Base-by-base conservation (phyloP, 2,888 invertebrate genomes). In the Gymnocheta viridis region DNA sequence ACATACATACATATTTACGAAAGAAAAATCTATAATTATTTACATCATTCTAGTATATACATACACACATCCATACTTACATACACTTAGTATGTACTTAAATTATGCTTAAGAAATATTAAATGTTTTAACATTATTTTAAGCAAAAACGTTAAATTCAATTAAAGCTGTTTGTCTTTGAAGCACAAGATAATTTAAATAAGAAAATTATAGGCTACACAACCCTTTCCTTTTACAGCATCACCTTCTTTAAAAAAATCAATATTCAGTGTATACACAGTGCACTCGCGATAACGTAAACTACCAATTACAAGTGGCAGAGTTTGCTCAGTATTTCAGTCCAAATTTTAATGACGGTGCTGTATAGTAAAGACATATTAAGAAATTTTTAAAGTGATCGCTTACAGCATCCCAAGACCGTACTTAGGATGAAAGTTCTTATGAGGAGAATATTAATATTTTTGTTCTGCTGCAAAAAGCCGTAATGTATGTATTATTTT, bases 151-250 rank as follows among this genome's bases (percentile, higher is more conserved):
- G 19, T 62, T 47, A 38, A 41, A 69, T 49, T 17, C 51, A 44
- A 78, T 51, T n/a, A 62, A 62, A 69, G 54, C 62, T 62, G 35
- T 62, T 69, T 81, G 69, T 81, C 74, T 69, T 47, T 54, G n/a
- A 67, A 81, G 72, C 72, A 81, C 73, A 74, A 74, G 14, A 60
- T 73, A 38, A 60, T 67, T 73, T 41, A 38, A 41, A 24, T 67
- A 60, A 41, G 32, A 62, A 62, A 49, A 62, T 51, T 41, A 14
- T 35, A 67, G 17, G 38, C 22, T 29, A 56, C 54, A 66, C 17
- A 14, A 35, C 14, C 0, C 47, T 35, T 38, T 38, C 19, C 19
- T 19, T 32, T n/a, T 29, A 51, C 49, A 38, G 41, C 62, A 62
- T 41, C 5, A 29, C 9, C 62, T 10, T 5, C 1, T 9, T 60